Evolutionary conservation across 2,888 invertebrate species (phyloP).

Genomic region (Phyllotreta striolata): DNA sequence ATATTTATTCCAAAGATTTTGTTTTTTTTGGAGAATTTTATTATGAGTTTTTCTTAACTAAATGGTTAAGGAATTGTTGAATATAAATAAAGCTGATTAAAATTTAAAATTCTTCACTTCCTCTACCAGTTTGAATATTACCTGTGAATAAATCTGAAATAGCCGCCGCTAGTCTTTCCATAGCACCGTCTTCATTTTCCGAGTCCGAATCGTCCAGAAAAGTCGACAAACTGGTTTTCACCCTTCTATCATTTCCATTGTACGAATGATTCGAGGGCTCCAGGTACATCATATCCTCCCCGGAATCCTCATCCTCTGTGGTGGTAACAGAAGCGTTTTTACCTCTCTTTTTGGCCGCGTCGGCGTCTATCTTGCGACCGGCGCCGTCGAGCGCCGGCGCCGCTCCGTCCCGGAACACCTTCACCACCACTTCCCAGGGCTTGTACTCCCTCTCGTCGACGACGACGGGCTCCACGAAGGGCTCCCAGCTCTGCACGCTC

Average conservation of each 20-base stretch:
- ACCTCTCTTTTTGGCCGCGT: constrained; percentile 44
- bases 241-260: constrained; percentile 54
- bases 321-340: constrained; percentile 51
- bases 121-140: constrained; percentile 57
- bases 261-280: constrained; percentile 56
- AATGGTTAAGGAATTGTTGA: no score
- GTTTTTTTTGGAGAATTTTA: no score
- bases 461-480: constrained; percentile 78
- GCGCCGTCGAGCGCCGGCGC: constrained; percentile 53
- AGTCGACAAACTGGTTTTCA: constrained; percentile 65
- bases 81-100: background rate
- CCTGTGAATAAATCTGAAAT: constrained; percentile 81
- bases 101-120: no score
- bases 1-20: no score
- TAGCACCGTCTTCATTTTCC: constrained; percentile 74
- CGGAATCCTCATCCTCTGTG: constrained; percentile 58
- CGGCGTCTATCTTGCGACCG: constrained; percentile 48
- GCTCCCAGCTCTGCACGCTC: constrained; percentile 75
- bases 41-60: no score
- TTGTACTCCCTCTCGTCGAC: constrained; percentile 71
- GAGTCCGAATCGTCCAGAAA: constrained; percentile 73
- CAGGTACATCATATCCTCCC: constrained; percentile 61
- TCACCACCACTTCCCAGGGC: constrained; percentile 77
- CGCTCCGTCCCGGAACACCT: constrained; percentile 65
- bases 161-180: constrained; percentile 76